Percentiles rank a stretch among this genome's conserved stretches.
Conservation (phyloP, 53 echinoderm and acorn worm genomes). For the Holothuria scabra region DNA sequence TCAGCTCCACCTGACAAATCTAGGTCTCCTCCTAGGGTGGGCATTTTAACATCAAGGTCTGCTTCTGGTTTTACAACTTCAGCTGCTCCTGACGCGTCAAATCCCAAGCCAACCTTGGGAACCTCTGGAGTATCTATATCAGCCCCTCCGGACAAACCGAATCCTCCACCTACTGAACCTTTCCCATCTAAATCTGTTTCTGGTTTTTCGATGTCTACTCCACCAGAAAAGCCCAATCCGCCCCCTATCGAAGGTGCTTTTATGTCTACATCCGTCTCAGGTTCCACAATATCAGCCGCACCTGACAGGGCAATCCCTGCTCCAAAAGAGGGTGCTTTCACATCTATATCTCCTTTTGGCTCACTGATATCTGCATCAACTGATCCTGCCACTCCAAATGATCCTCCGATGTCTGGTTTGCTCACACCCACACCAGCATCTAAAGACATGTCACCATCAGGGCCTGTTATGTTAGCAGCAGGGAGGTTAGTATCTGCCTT, state of each 20-base stretch:
- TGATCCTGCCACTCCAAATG: slow-evolving; percentile 35
- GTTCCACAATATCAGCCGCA: slow-evolving; percentile 55
- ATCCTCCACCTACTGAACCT: slow-evolving; percentile 6
- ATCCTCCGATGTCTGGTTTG: slow-evolving; percentile 39
- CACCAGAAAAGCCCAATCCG: slow-evolving; percentile 24
- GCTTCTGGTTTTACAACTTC: slow-evolving; percentile 10
- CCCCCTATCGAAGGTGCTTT: slow-evolving; percentile 45
- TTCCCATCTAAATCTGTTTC: slow-evolving; percentile 41
- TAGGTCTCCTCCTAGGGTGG: slow-evolving; percentile 48
- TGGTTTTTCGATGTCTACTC: slow-evolving; percentile 61
- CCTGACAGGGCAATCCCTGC: slow-evolving; percentile 26
- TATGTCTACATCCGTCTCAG: slow-evolving; percentile 52
- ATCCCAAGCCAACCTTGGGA: slow-evolving; percentile 13
- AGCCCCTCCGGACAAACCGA: slow-evolving; percentile 34
- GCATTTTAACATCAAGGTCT: slow-evolving; percentile 51
- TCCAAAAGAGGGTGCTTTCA: slow-evolving; percentile 47
- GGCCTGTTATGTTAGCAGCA: slow-evolving; percentile 36
- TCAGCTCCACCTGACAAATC: not conserved
- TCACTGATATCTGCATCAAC: slow-evolving; percentile 31
- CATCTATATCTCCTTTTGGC: slow-evolving; percentile 54
- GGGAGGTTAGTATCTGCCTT: slow-evolving; percentile 54
- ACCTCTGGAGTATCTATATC: slow-evolving; percentile 2
- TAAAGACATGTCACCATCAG: slow-evolving; percentile 37
- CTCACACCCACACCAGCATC: slow-evolving; percentile 55
- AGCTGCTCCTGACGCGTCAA: slow-evolving; percentile 28